These are phyloP conservation scores for Sisyra nigra DNA, from an alignment of 2,888 invertebrate genomes.

Conservation along the genomic window DNA sequence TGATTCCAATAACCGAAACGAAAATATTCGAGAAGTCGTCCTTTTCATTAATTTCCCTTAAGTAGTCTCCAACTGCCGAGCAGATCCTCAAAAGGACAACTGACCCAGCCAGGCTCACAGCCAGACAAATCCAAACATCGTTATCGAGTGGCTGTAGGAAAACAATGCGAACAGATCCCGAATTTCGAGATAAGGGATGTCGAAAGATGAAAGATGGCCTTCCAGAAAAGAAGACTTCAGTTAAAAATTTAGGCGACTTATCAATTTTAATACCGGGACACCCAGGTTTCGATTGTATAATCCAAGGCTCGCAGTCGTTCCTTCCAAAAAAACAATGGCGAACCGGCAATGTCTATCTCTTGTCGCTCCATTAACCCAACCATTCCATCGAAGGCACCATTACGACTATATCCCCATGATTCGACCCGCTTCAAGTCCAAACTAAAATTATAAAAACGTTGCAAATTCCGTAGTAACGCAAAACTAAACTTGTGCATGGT, in stretches of 20 bases:
- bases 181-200: constrained; percentile 34
- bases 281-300: constrained; percentile 43
- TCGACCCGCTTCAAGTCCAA: constrained; percentile 29
- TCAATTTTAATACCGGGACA: constrained; percentile 31
- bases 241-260: background rate
- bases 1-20: constrained; percentile 29
- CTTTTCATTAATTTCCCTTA: constrained; percentile 15
- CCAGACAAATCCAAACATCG: constrained; percentile 33
- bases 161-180: constrained; percentile 35
- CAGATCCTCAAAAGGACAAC: background rate
- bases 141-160: constrained; percentile 41
- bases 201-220: constrained; percentile 45
- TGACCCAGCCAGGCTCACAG: background rate
- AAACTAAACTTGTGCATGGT: too few relatives aligned
- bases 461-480: too few relatives aligned
- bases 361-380: constrained; percentile 37
- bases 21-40: constrained; percentile 30
- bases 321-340: constrained; percentile 44
- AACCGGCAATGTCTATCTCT: constrained; percentile 46
- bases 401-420: constrained; percentile 45
- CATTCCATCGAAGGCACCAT: constrained; percentile 47
- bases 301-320: constrained; percentile 40
- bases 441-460: constrained; percentile 14
- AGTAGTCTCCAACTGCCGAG: background rate
- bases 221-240: constrained; percentile 11